Conservation (phyloP, 2,888 invertebrate species). For the Uloborus plumipes region DNA sequence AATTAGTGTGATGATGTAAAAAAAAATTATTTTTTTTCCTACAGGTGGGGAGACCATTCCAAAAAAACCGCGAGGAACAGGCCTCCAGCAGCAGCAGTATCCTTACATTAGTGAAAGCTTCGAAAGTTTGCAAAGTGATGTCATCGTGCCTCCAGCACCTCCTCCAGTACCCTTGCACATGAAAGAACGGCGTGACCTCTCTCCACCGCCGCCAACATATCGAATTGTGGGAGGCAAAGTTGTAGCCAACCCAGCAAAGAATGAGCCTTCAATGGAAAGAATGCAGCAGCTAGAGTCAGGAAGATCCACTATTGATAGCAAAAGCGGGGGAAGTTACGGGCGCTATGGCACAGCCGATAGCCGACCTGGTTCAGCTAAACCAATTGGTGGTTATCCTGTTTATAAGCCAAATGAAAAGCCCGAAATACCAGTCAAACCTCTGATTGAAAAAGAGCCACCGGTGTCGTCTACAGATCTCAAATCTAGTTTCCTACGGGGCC, state of each 20-base stretch:
- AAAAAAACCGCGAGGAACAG: slow-evolving; percentile 6
- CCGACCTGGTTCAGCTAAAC: slow-evolving; percentile 12
- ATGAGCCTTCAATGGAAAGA: slow-evolving; percentile 6
- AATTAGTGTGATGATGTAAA: neutral
- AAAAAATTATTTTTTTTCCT: neutral
- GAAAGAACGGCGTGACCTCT: slow-evolving; percentile 20
- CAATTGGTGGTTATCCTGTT: slow-evolving; percentile 1
- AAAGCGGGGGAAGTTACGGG: neutral
- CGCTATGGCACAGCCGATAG: slow-evolving; percentile 12
- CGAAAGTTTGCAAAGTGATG: slow-evolving; percentile 60
- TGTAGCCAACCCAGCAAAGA: slow-evolving; percentile 41
- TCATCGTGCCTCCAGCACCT: slow-evolving; percentile 66
- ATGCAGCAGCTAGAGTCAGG: neutral
- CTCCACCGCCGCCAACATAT: slow-evolving; percentile 41
- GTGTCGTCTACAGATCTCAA: slow-evolving; percentile 21
- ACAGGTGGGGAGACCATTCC: slow-evolving; percentile 51
- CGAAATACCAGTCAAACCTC: neutral
- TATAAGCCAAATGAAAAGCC: slow-evolving; percentile 4
- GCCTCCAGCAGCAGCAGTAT: slow-evolving; percentile 29
- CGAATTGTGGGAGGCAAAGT: slow-evolving; percentile 41
- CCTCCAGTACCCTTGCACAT: slow-evolving; percentile 63
- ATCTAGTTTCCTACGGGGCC: slow-evolving; percentile 36
- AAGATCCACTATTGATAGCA: slow-evolving; percentile 9
- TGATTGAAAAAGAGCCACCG: slow-evolving; percentile 12
- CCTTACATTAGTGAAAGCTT: slow-evolving; percentile 64